Evolutionary conservation across 2,797 vertebrate species (phyloP).

Genomic region (Coregonus sp.): DNA sequence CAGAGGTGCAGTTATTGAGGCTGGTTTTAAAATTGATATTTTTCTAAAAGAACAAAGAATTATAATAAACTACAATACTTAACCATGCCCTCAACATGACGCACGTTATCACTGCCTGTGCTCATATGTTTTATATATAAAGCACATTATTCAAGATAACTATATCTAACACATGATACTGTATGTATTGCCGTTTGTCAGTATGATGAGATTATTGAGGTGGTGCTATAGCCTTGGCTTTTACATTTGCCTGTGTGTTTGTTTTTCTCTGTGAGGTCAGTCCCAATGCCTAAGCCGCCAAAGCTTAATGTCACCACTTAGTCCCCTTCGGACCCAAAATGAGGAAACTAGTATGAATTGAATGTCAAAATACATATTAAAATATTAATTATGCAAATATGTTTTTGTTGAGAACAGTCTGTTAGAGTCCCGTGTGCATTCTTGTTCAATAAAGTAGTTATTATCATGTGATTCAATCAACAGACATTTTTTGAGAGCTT

Average conservation of each 20-base stretch:
- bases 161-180: slow-evolving; percentile 60
- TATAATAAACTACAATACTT: slow-evolving; percentile 64
- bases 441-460: background rate
- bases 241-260: slow-evolving; percentile 52
- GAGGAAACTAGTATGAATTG: slow-evolving; percentile 46
- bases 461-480: background rate
- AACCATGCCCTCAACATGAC: slow-evolving; percentile 73
- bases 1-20: slow-evolving; percentile 64
- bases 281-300: slow-evolving; percentile 73
- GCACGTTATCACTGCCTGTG: slow-evolving; percentile 78
- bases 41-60: slow-evolving; percentile 76
- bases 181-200: slow-evolving; percentile 62
- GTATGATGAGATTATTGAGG: slow-evolving; percentile 66
- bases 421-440: slow-evolving; percentile 40
- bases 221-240: slow-evolving; percentile 64
- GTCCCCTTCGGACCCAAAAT: slow-evolving; percentile 48
- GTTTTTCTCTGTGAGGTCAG: slow-evolving; percentile 74
- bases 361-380: slow-evolving; percentile 63
- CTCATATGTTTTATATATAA: slow-evolving; percentile 77
- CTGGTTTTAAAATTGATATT: slow-evolving; percentile 79
- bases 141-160: slow-evolving; percentile 66
- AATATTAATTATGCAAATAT: slow-evolving; percentile 40
- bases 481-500: background rate
- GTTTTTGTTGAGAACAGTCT: slow-evolving; percentile 47
- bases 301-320: slow-evolving; percentile 56